Percentiles rank a stretch among this genome's conserved stretches.
Evolutionary conservation across 2,113 vertebrate species (phyloP).

Genomic region (Alouatta palliata): DNA sequence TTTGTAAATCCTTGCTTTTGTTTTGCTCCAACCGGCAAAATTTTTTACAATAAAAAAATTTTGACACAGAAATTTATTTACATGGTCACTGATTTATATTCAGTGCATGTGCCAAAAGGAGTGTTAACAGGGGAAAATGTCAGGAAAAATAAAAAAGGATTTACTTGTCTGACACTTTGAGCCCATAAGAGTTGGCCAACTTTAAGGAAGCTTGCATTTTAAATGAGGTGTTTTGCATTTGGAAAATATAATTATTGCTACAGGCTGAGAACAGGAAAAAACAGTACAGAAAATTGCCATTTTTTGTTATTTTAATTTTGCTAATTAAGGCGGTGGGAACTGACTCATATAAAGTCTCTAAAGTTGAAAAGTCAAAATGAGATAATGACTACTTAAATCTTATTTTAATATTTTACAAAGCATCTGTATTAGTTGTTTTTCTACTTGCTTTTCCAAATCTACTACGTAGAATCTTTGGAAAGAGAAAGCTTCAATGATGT

Average conservation of each 20-base stretch:
- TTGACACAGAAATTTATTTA: constrained; percentile 79
- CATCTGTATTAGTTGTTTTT: constrained; percentile 31
- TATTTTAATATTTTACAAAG: constrained; percentile 49
- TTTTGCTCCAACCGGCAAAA: constrained; percentile 70
- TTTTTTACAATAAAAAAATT: constrained; percentile 80
- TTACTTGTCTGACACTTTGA: constrained; percentile 66
- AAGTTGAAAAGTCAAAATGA: constrained; percentile 82
- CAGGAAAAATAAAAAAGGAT: constrained; percentile 42
- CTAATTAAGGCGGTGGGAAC: constrained; percentile 80
- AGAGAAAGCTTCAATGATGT: constrained; percentile 18
- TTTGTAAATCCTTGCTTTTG: constrained; percentile 72
- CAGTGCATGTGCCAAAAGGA: neutral
- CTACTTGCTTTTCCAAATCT: constrained; percentile 37
- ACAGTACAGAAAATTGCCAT: constrained; percentile 73
- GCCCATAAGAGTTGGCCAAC: constrained; percentile 76
- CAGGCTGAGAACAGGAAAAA: constrained; percentile 69
- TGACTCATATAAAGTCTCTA: constrained; percentile 76
- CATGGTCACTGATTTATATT: constrained; percentile 50
- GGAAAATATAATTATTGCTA: constrained; percentile 85
- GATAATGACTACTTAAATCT: constrained; percentile 80
- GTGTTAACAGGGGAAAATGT: constrained; percentile 22
- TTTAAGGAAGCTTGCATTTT: constrained; percentile 80
- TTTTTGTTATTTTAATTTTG: constrained; percentile 82
- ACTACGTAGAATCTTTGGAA: constrained; percentile 50
- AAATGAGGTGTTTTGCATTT: constrained; percentile 81